Conservation (phyloP, 2,113 vertebrate genomes). For the Ceuthmochares aereus region DNA sequence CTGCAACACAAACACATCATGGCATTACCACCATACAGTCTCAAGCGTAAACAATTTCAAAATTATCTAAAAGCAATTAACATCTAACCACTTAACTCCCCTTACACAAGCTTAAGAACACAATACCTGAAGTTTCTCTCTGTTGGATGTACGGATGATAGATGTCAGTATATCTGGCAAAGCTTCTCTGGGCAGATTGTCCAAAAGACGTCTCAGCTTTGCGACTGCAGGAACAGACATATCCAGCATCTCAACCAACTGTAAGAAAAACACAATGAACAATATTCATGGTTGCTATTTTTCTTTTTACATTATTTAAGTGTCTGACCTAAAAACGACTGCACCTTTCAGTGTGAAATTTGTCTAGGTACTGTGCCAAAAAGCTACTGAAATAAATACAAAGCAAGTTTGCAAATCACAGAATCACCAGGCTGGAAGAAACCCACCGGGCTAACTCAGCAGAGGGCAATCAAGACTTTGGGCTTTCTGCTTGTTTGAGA, state of each 20-base stretch:
- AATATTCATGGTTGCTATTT: background rate
- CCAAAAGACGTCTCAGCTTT: slow-evolving; percentile 90
- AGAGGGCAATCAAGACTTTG: background rate
- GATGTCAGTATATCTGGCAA: slow-evolving; percentile 93
- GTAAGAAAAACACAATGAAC: background rate
- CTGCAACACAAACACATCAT: background rate
- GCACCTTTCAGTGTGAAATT: background rate
- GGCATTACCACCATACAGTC: background rate
- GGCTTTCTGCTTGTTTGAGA: background rate
- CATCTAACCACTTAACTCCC: too few relatives aligned
- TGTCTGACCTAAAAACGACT: background rate
- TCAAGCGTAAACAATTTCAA: background rate
- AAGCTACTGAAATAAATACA: background rate
- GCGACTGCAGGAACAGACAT: slow-evolving; percentile 95
- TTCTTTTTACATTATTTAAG: background rate
- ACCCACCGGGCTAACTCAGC: too few relatives aligned
- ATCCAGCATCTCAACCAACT: slow-evolving; percentile 97
- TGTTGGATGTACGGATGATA: slow-evolving; percentile 93
- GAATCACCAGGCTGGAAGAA: too few relatives aligned
- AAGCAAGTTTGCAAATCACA: background rate
- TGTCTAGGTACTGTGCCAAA: background rate
- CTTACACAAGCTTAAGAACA: background rate
- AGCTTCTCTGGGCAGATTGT: slow-evolving; percentile 91
- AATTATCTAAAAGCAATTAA: background rate
- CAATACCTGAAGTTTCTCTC: slow-evolving; percentile 95